These are phyloP conservation scores for Ornithoptera priamus DNA, from an alignment of 2,888 invertebrate species.

Conservation along the genomic window DNA sequence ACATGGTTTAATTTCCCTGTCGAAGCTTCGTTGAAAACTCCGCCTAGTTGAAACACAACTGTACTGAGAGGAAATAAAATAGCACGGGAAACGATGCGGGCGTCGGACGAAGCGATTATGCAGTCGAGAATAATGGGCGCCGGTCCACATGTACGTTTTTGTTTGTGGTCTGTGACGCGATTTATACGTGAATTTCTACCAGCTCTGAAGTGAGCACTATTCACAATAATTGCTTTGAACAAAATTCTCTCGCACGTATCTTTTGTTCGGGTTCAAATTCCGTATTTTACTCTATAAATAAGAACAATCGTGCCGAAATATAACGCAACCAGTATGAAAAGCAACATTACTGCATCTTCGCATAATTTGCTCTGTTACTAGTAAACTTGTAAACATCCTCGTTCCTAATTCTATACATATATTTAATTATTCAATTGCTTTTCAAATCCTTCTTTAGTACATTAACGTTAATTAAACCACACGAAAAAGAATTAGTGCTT, in stretches of 20 bases:
- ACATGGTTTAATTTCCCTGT: conserved; percentile 77
- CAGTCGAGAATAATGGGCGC: conserved; percentile 79
- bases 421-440: conserved; percentile 8
- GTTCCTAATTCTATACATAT: background rate
- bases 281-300: conserved; percentile 39
- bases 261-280: conserved; percentile 54
- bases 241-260: conserved; percentile 64
- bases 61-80: conserved; percentile 78
- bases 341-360: conserved; percentile 28
- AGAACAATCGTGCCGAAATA: conserved; percentile 33
- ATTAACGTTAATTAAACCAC: conserved; percentile 18
- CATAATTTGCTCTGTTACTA: conserved; percentile 42
- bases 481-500: background rate
- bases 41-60: conserved; percentile 75
- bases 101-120: conserved; percentile 80
- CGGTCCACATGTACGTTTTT: conserved; percentile 80
- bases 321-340: conserved; percentile 19
- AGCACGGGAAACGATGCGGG: conserved; percentile 78
- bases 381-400: conserved; percentile 13
- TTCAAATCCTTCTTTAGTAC: conserved; percentile 8
- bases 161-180: conserved; percentile 81
- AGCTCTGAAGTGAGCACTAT: conserved; percentile 77
- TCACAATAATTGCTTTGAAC: conserved; percentile 78
- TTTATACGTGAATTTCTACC: conserved; percentile 78
- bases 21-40: conserved; percentile 61